A percentile compares a stretch with the other conserved stretches of the same genome.
phyloP scores from a whole-genome alignment of 2,888 invertebrate genomes.

The Geotrupes spiniger region DNA sequence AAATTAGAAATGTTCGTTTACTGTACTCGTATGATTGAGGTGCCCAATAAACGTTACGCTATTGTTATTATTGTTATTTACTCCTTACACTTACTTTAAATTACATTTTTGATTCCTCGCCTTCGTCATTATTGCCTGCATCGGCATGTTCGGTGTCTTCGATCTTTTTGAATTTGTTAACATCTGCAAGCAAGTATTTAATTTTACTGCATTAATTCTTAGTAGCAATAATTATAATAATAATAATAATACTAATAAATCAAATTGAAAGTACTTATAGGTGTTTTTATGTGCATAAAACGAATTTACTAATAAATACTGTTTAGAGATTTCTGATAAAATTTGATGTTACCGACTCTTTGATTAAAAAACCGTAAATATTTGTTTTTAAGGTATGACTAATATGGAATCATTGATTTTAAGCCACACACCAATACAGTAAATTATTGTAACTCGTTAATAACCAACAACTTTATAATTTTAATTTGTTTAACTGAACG shows the following conservation, averaged over 20 bases:
- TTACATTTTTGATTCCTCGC: too few species aligned
- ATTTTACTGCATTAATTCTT: neutral
- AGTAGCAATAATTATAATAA: conserved; percentile 14
- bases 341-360: too few species aligned
- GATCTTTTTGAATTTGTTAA: conserved; percentile 70
- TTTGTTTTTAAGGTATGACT: too few species aligned
- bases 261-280: conserved; percentile 1
- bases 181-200: conserved; percentile 51
- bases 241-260: conserved; percentile 6
- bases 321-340: too few species aligned
- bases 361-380: too few species aligned
- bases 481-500: too few species aligned
- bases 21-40: neutral
- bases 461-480: neutral
- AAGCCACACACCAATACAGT: too few species aligned
- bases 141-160: conserved; percentile 33
- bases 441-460: too few species aligned
- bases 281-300: too few species aligned
- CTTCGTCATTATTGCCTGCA: conserved; percentile 7
- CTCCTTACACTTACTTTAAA: neutral
- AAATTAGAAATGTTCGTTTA: too few species aligned
- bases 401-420: too few species aligned
- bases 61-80: conserved; percentile 8
- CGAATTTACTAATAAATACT: neutral
- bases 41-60: conserved; percentile 7